A percentile compares a stretch with the other conserved stretches of the same genome.
Conservation (phyloP, 2,797 vertebrate species). For the Pangasius mekongensis region DNA sequence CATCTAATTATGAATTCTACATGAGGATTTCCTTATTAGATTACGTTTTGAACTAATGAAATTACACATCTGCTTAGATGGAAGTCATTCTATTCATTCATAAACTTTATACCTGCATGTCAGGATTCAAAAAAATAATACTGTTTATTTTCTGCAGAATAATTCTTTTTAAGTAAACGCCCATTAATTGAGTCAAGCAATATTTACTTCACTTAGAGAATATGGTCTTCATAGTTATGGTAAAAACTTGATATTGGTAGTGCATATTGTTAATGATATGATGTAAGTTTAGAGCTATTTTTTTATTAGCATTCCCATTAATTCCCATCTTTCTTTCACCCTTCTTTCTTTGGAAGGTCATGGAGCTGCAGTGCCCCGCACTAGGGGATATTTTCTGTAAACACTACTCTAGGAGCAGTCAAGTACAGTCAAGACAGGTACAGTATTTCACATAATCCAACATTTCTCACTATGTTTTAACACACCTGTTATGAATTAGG, state of each 20-base stretch:
- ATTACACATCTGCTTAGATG: not conserved
- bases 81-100: not conserved
- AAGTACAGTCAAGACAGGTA: not conserved
- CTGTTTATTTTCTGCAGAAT: not conserved
- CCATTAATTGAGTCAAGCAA: not conserved
- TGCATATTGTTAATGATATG: not conserved
- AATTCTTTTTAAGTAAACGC: not conserved
- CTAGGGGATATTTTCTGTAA: not conserved
- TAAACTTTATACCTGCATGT: not conserved
- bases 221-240: not conserved
- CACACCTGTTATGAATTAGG: not conserved
- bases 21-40: not conserved
- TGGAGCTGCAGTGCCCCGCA: not conserved
- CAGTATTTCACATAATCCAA: conserved; percentile 7
- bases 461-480: not conserved
- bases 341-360: too few species aligned
- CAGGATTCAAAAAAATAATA: not conserved
- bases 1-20: not conserved
- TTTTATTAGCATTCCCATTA: not conserved
- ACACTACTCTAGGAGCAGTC: not conserved
- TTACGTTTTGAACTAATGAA: conserved; percentile 4
- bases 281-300: not conserved
- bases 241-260: not conserved
- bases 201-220: not conserved
- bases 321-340: conserved; percentile 7